Evolutionary conservation across 30 jellyfish, hydroid and myxozoan genomes (phyloP), one percentile per base, ranked within the genome.

Genomic region (Aurelia coerulea): DNA sequence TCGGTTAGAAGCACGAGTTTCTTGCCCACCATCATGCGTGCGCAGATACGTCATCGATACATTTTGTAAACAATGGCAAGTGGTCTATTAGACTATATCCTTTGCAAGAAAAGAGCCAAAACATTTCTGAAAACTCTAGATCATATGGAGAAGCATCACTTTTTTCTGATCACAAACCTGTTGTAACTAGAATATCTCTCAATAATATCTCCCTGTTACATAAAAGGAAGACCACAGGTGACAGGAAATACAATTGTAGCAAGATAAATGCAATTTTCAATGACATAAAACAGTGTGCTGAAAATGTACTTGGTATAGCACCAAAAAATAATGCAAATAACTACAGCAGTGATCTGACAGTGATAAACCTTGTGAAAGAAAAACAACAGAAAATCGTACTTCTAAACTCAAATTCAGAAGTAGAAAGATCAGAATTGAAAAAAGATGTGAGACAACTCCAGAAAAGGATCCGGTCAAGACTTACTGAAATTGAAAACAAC

Each of bases 191-290:
- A 13, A 13, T 60, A 60, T 60, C 70, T 11, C 70, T 60, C 70
- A 60, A 60, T 37, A 60, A 60, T 60, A 1, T 11, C 70, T 11
- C 3, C 70, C 70, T 60, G 70, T 60, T 60, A 9, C 34, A 60
- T 60, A 13, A 60, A 60, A 23, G 3, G 70, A 60, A 60, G 70
- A 60, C 70, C 37, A 60, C 31, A 60, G 37, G 35, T 60, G 70
- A 60, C 35, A 60, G 70, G 70, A 60, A 60, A 60, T 60, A 60
- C 70, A 60, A 60, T 60, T 60, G 70, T 60, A 60, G 70, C 70
- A 60, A 60, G 70, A 13, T 23, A 0, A 60, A 13, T 60, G 70
- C 35, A 60, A 60, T 13, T 60, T 60, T 60, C 35, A 60, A 60
- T 60, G 70, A 13, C 70, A 60, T 60, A 60, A 60, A 60, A 60